Base-by-base conservation (phyloP, 2,888 invertebrate species). In the Nineta flava region DNA sequence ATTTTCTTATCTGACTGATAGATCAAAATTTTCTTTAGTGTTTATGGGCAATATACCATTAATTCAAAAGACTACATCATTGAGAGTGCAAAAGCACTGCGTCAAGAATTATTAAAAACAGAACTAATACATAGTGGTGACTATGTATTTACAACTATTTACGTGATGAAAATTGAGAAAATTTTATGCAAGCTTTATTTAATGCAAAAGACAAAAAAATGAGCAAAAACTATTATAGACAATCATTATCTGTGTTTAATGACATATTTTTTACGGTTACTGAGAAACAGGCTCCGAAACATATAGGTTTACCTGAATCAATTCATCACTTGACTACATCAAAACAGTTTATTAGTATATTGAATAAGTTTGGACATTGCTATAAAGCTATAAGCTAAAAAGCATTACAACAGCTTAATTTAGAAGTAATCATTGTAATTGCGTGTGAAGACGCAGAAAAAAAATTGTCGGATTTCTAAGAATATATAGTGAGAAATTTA, bases 1-100 rank as follows among this genome's bases (percentile, higher is more conserved):
- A 55, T 57, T 58, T 56, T 58, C 54, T 48, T 57, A 55, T 51
- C 55, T 55, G 40, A 50, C 43, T 53, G 57, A 56, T 54, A 34
- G 55, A 56, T 59, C 54, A 32, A 56, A 55, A 59, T 56, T 55
- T 43, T 57, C 56, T 54, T 56, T 57, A 42, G 55, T 52, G 51
- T 58, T 56, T 53, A 54, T 56, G 57, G 50, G 53, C 26, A 54
- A 55, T 45, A 56, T 55, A 55, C 50, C 53, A 55, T 53, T 16
- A 46, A 55, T 51, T 55, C 52, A 53, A 52, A 41, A 52, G 46
- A 54, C 47, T 26, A 54, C 15, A 52, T 51, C 16, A 41, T 50
- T 51, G 16, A 53, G 34, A 38, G 40, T 46, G 50, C 50, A 48
- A 54, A 54, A 47, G 42, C 40, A 55, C 43, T 56, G 7, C 52